Evolutionary conservation across 2,888 invertebrate species (phyloP), one percentile per base, ranked within the genome.

Genomic region (Heliconius aoede): DNA sequence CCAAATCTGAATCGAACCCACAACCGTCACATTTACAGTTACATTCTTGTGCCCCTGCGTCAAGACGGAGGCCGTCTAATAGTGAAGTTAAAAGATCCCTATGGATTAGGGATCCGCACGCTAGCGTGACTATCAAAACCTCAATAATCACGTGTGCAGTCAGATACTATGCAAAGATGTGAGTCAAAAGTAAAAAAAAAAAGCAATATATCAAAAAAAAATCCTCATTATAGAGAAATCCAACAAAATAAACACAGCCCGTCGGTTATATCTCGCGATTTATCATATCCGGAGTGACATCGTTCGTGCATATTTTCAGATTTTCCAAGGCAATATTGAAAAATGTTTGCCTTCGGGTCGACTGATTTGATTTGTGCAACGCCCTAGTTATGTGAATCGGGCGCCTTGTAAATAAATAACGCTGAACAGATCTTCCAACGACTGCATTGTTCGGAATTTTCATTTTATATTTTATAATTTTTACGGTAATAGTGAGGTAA

Each of bases 291-390:
- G n/a, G 55, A 62, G 51, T 68, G 75, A 75, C 75, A 75, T 69
- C 69, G 55, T 32, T 69, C 69, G 55, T 51, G 67, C 68, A 76
- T 71, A 76, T 71, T 62, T 75, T 75, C 75, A 46, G 71, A 88
- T 88, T 86, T 85, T 85, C 85, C 84, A 81, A 76, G 81, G 82
- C 87, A 88, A 88, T 89, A 87, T 89, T 88, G 87, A 84, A 88
- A 88, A 88, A 87, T 90, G 86, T 89, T 89, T 89, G 86, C 87
- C 83, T 85, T 82, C 85, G 83, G 81, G 81, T 83, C 85, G 84
- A 85, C 85, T 89, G 90, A 90, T 90, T 90, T 86, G 89, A 90
- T 90, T 90, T 90, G 85, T 84, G 80, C 82, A 79, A 84, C 81
- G 84, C 80, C 73, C 74, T 77, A 74, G 74, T 77, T 77, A 74